Conservation (phyloP, 1,140 invertebrate genomes). For the Onthophagus taurus region DNA sequence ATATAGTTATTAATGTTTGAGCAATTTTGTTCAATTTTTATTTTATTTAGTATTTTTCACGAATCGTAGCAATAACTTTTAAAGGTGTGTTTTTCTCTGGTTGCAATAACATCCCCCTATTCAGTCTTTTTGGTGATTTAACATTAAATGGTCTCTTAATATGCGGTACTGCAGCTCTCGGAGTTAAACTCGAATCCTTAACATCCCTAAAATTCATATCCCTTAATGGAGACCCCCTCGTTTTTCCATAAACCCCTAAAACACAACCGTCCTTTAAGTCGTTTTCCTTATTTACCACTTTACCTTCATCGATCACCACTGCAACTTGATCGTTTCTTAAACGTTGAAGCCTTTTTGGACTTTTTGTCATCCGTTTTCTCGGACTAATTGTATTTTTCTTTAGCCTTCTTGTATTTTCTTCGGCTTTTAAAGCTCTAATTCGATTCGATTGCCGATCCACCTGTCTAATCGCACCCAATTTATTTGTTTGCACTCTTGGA, state of each 20-base stretch:
- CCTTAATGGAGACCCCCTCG: constrained; percentile 8
- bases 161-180: constrained; percentile 23
- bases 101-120: background rate
- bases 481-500: constrained; percentile 12
- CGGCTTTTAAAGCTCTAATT: constrained; percentile 21
- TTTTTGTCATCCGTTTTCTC: constrained; percentile 21
- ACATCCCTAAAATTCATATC: constrained; percentile 14
- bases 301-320: constrained; percentile 17
- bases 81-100: background rate
- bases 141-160: constrained; percentile 25
- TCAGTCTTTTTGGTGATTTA: constrained; percentile 21
- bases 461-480: constrained; percentile 14
- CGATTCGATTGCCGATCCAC: constrained; percentile 17
- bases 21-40: no score
- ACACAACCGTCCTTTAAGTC: constrained; percentile 3
- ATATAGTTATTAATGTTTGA: no score
- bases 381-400: constrained; percentile 26
- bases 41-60: no score
- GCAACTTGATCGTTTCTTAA: constrained; percentile 2
- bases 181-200: constrained; percentile 13
- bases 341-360: constrained; percentile 17
- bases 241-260: constrained; percentile 10
- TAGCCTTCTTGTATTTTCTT: constrained; percentile 17
- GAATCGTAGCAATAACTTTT: no score
- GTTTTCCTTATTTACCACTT: constrained; percentile 18